phyloP scores from a whole-genome alignment of 1,140 invertebrate species.

The Eubasilissa regina region DNA sequence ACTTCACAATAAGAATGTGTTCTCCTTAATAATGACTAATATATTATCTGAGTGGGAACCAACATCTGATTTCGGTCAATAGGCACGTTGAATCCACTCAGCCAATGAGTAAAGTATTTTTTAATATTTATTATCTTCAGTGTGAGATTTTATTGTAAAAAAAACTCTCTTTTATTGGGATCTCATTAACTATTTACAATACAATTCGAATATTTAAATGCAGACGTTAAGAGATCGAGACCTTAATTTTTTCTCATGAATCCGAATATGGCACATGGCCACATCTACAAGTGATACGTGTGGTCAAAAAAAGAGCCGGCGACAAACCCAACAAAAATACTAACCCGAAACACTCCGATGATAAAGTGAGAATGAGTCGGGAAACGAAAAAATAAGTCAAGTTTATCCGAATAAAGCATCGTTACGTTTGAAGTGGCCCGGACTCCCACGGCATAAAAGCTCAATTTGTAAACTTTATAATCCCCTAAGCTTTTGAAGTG shows the following conservation, averaged over 20 bases:
- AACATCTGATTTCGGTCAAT: too few relatives aligned
- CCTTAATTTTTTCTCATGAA: constrained; percentile 16
- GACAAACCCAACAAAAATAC: constrained; percentile 21
- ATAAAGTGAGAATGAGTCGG: constrained; percentile 29
- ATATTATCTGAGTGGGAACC: too few relatives aligned
- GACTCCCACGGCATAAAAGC: constrained; percentile 37
- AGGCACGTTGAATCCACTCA: too few relatives aligned
- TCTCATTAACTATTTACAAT: too few relatives aligned
- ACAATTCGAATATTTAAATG: too few relatives aligned
- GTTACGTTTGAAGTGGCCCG: constrained; percentile 42
- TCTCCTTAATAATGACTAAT: too few relatives aligned
- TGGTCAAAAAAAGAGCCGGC: neutral
- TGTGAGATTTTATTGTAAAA: too few relatives aligned
- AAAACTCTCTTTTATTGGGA: too few relatives aligned
- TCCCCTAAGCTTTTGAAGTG: constrained; percentile 45
- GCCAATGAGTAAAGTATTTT: too few relatives aligned
- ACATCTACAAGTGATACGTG: constrained; percentile 30
- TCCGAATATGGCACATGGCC: constrained; percentile 20
- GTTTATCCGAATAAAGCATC: constrained; percentile 42
- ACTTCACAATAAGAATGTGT: too few relatives aligned
- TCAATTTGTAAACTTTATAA: constrained; percentile 50
- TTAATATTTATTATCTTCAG: too few relatives aligned
- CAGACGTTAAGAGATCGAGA: neutral
- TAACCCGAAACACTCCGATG: constrained; percentile 35
- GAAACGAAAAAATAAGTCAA: constrained; percentile 28